A percentile compares a stretch with the other conserved stretches of the same genome.
Conservation (phyloP, 2,797 vertebrate species). For the Anableps anableps region DNA sequence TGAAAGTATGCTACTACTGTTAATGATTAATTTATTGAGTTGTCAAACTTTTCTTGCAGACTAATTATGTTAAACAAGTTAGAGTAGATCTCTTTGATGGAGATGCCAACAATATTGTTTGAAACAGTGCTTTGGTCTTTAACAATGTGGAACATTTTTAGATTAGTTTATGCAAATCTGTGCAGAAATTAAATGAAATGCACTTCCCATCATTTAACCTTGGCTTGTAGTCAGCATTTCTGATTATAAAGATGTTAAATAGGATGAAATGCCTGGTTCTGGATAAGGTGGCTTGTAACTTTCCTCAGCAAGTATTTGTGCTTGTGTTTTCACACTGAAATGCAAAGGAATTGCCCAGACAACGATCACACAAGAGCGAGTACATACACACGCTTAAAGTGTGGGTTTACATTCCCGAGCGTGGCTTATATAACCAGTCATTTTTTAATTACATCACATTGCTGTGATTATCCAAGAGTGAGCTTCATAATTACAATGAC, state of each 20-base stretch:
- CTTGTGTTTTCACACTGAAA: not conserved
- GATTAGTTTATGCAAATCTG: not conserved
- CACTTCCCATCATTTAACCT: not conserved
- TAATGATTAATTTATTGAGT: too few relatives aligned
- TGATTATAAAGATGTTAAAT: not conserved
- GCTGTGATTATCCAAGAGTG: conserved; percentile 57
- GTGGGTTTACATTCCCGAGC: conserved; percentile 21
- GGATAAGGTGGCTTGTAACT: not conserved
- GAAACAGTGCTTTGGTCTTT: not conserved
- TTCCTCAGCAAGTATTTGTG: not conserved
- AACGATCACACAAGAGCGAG: not conserved
- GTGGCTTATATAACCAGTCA: conserved; percentile 62
- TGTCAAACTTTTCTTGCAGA: too few relatives aligned
- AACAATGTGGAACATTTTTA: not conserved
- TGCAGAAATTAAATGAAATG: not conserved
- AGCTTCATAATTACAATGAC: conserved; percentile 61
- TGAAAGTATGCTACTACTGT: too few relatives aligned
- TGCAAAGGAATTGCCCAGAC: not conserved
- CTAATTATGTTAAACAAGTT: not conserved
- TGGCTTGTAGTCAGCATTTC: not conserved
- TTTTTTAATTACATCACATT: conserved; percentile 58
- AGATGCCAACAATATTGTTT: not conserved
- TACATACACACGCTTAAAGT: conserved; percentile 10
- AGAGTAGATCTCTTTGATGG: not conserved
- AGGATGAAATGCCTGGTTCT: not conserved